A percentile compares a stretch with the other conserved stretches of the same genome.
These are phyloP conservation scores for Acanthosoma haemorrhoidale DNA, from an alignment of 2,888 invertebrate species.

Conservation along the genomic window DNA sequence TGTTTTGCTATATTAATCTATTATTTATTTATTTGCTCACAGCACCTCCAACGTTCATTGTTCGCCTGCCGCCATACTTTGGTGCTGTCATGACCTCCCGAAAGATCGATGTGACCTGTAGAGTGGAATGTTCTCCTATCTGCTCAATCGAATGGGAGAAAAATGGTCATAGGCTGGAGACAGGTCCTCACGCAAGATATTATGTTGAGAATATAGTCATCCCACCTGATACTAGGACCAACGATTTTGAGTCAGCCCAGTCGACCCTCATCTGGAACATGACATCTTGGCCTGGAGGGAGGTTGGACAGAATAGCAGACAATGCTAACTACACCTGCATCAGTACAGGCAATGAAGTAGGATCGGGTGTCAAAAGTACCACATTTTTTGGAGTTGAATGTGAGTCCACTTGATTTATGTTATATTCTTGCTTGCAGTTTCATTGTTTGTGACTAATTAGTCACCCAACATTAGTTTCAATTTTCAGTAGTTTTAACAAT, in stretches of 20 bases:
- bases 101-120: slow-evolving; percentile 66
- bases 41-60: slow-evolving; percentile 86
- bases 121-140: slow-evolving; percentile 82
- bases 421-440: too few relatives aligned
- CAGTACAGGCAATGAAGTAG: slow-evolving; percentile 70
- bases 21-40: too few relatives aligned
- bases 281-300: slow-evolving; percentile 72
- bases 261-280: slow-evolving; percentile 88
- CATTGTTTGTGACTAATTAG: too few relatives aligned
- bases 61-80: slow-evolving; percentile 73
- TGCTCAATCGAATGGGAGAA: slow-evolving; percentile 83
- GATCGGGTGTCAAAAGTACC: slow-evolving; percentile 72
- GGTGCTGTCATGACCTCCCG: slow-evolving; percentile 60
- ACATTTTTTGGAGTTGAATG: slow-evolving; percentile 86
- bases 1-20: too few relatives aligned
- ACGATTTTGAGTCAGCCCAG: slow-evolving; percentile 74
- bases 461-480: too few relatives aligned
- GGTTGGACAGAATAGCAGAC: slow-evolving; percentile 68
- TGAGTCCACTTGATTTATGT: slow-evolving; percentile 51
- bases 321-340: slow-evolving; percentile 79
- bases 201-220: slow-evolving; percentile 62
- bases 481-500: too few relatives aligned
- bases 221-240: slow-evolving; percentile 68
- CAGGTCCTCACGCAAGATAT: slow-evolving; percentile 49
- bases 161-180: slow-evolving; percentile 64